Evolutionary conservation across 2,113 vertebrate genomes (phyloP).

Genomic region (Ginglymostoma cirratum): DNA sequence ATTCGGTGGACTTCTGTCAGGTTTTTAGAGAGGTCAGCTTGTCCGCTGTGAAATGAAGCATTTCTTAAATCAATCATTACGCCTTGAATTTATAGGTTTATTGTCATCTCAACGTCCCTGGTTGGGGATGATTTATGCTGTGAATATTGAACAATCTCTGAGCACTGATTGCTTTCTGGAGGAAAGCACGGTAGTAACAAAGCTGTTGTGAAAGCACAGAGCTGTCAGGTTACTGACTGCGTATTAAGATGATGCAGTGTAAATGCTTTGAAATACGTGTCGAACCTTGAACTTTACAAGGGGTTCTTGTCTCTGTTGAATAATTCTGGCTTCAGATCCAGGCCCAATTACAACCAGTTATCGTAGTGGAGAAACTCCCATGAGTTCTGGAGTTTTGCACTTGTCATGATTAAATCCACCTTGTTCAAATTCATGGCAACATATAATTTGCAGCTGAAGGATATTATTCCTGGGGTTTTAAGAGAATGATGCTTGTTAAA

Average conservation of each 20-base stretch:
- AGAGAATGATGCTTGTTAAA: no score
- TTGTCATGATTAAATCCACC: background rate
- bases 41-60: background rate
- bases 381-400: background rate
- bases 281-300: slow-evolving; percentile 22
- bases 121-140: background rate
- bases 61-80: background rate
- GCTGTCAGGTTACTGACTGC: background rate
- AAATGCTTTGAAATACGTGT: background rate
- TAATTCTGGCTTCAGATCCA: background rate
- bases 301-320: background rate
- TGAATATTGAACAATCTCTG: background rate
- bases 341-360: background rate
- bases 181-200: background rate
- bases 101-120: background rate
- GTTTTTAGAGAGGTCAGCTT: background rate
- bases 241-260: background rate
- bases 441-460: background rate
- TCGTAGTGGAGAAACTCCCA: background rate
- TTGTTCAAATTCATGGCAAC: background rate
- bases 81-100: background rate
- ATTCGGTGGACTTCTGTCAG: background rate
- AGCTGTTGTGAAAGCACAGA: background rate
- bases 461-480: no score
- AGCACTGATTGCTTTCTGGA: background rate